Evolutionary conservation across 2,113 vertebrate genomes (phyloP), one percentile per base, ranked within the genome.

Genomic region (Mesitornis unicolor): DNA sequence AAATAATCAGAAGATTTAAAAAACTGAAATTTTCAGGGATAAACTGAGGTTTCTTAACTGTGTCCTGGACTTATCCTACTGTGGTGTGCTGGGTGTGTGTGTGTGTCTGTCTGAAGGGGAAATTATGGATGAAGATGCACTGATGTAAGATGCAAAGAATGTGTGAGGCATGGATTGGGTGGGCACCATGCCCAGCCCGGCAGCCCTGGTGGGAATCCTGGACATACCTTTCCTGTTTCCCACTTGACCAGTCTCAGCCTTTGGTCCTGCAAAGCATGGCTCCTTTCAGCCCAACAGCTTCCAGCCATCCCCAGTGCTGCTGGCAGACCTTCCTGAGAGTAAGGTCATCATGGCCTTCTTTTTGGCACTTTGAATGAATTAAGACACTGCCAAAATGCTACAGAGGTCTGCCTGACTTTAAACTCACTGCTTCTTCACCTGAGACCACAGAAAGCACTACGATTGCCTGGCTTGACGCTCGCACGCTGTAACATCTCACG

Each of bases 151-250:
- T 16, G 33, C 42, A 69, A 10, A 4, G 10, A 29, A 21, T 17
- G 18, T 50, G 43, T 1, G 47, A 64, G 31, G 47, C 28, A 12
- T 10, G 0, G 2, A 17, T 2, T 24, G 53, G 25, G 7, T 3
- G 36, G 75, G 35, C 9, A 5, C 0, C 10, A 33, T 45, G 65
- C 38, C 38, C 20, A 21, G 64, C 1, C 2, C 10, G 38, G 7
- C 24, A 63, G 43, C 0, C 1, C 7, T 60, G 50, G 15, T 89
- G 50, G 33, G 45, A 54, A 25, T 40, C 8, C 28, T 65, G 33
- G 24, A 7, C 1, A 33, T 5, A 13, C 11, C 21, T 65, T 25
- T 56, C 51, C 61, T 13, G 0, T 45, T 74, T 63, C 33, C 50
- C 35, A 0, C 26, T n/a, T 47, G 45, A 15, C 22, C 31, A 40